Conservation (phyloP, 2,797 vertebrate species). For the Parauchenoglanis ngamensis region DNA sequence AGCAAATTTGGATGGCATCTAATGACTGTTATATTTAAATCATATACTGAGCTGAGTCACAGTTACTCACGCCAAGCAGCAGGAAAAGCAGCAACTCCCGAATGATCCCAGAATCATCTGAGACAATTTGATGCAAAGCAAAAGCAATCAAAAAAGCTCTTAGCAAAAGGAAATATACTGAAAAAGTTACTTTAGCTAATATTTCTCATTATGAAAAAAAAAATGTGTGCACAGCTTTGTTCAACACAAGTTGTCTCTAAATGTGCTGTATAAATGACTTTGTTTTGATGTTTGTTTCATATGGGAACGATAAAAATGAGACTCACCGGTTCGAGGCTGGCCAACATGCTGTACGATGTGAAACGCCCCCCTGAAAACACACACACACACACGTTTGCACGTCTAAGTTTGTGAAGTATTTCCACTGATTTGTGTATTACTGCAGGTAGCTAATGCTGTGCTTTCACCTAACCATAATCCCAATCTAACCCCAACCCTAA, state of each 20-base stretch:
- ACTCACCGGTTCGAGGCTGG: slow-evolving; percentile 73
- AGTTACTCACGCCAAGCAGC: not conserved
- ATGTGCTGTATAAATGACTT: not conserved
- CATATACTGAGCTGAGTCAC: not conserved
- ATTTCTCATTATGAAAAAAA: too few relatives aligned
- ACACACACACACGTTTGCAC: not conserved
- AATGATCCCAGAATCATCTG: not conserved
- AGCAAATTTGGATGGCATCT: too few relatives aligned
- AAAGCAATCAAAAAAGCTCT: not conserved
- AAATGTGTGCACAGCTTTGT: not conserved
- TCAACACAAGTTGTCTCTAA: not conserved
- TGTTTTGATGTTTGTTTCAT: too few relatives aligned
- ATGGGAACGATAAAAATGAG: slow-evolving; percentile 3
- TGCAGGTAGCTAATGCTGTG: not conserved
- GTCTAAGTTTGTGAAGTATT: not conserved
- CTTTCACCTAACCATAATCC: not conserved
- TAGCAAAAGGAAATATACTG: not conserved
- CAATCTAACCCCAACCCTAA: not conserved
- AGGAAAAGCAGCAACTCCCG: not conserved
- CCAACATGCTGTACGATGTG: slow-evolving; percentile 60
- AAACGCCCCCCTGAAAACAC: not conserved
- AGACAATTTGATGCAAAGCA: not conserved
- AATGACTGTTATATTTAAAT: slow-evolving; percentile 10
- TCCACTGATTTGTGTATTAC: not conserved
- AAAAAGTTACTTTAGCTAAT: not conserved